Evolutionary conservation across 1,140 invertebrate genomes (phyloP).

Genomic region (Apis florea): DNA sequence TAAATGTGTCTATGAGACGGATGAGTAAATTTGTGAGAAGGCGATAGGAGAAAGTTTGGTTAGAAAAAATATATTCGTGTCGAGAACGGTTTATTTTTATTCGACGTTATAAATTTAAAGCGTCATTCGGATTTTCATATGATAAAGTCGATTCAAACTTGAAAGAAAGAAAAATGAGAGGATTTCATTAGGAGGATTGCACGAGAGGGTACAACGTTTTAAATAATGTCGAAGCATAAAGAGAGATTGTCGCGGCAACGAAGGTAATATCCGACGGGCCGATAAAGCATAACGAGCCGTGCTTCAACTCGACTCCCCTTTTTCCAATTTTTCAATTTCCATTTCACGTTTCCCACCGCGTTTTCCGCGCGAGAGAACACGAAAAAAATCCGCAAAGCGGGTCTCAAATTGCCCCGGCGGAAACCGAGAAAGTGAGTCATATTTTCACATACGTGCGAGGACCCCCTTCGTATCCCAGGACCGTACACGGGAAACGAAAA

Average conservation of each 20-base stretch:
- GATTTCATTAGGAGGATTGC: conserved; percentile 1
- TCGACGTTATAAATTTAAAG: background rate
- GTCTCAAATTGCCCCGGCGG: conserved; percentile 59
- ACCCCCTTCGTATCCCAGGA: background rate
- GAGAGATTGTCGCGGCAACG: conserved; percentile 25
- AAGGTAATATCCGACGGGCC: conserved; percentile 59
- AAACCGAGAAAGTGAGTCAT: conserved; percentile 66
- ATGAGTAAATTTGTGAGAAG: background rate
- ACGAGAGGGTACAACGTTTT: conserved; percentile 21
- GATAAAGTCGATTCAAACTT: conserved; percentile 12
- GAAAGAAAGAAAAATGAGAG: conserved; percentile 18
- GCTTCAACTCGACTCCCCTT: conserved; percentile 58
- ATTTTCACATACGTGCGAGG: conserved; percentile 31
- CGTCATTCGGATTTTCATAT: background rate
- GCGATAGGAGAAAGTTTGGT: no score
- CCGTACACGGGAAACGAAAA: conserved; percentile 15
- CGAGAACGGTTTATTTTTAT: background rate
- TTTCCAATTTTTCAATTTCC: conserved; percentile 69
- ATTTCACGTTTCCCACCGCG: conserved; percentile 60
- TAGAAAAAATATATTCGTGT: no score
- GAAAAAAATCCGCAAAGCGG: conserved; percentile 63
- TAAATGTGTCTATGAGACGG: no score
- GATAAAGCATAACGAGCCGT: conserved; percentile 71
- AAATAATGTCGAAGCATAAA: conserved; percentile 30
- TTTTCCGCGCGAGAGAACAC: conserved; percentile 62